A percentile compares a stretch with the other conserved stretches of the same genome.
phyloP scores from a whole-genome alignment of 1,140 invertebrate genomes.

The Mizuhopecten yessoensis region DNA sequence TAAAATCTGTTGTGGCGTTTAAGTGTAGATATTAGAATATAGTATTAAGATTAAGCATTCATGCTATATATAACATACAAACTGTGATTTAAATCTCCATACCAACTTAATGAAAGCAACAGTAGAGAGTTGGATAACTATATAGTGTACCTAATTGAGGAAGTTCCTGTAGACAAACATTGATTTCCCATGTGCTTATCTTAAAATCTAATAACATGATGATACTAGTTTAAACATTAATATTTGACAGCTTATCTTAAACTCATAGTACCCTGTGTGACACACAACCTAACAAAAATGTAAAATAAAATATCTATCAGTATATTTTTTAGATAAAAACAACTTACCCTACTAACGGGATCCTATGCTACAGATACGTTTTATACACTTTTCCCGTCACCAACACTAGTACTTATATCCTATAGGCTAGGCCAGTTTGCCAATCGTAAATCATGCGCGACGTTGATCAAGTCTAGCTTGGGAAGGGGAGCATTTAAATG shows the following conservation, averaged over 20 bases:
- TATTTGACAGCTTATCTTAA: background rate
- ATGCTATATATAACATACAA: background rate
- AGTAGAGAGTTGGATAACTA: background rate
- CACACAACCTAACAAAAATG: background rate
- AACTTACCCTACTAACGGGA: background rate
- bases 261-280: no score
- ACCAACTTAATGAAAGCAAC: background rate
- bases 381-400: background rate
- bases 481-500: slow-evolving; percentile 22
- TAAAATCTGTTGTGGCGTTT: background rate
- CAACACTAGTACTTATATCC: slow-evolving; percentile 13
- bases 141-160: background rate
- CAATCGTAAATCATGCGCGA: background rate
- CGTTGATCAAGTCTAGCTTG: slow-evolving; percentile 15
- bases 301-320: background rate
- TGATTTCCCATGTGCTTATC: background rate
- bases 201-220: background rate
- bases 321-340: background rate
- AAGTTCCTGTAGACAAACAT: background rate
- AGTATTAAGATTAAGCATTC: background rate
- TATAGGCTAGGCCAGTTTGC: background rate
- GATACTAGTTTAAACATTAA: background rate
- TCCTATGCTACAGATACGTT: background rate
- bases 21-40: background rate
- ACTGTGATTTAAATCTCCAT: background rate